phyloP scores from a whole-genome alignment of 2,113 vertebrate species.

The Neoarius graeffei region DNA sequence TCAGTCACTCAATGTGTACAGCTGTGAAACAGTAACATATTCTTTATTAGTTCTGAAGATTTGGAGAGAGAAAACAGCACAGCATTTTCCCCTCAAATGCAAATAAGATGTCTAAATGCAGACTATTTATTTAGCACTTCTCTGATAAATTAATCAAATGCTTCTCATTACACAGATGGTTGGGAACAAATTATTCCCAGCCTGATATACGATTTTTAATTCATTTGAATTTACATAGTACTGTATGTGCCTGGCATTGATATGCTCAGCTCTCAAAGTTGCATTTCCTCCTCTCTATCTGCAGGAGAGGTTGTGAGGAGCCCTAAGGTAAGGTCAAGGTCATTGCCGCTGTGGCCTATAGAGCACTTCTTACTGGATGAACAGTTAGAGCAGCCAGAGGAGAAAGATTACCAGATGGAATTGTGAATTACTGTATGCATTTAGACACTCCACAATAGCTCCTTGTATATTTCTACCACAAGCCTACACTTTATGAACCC shows the following conservation, averaged over 20 bases:
- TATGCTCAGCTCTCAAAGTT: constrained; percentile 36
- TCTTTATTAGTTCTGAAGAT: neutral
- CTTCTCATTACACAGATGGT: constrained; percentile 71
- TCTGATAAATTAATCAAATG: constrained; percentile 61
- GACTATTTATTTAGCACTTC: constrained; percentile 13
- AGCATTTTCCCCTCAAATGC: constrained; percentile 9
- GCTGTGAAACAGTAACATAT: neutral
- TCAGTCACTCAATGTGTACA: neutral
- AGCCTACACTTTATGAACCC: constrained; percentile 34
- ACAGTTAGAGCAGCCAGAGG: constrained; percentile 59
- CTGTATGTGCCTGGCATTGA: constrained; percentile 54
- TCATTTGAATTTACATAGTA: constrained; percentile 63
- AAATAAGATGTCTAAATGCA: constrained; percentile 32
- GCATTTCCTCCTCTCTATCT: constrained; percentile 15
- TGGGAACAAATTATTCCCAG: constrained; percentile 66
- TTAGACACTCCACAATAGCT: constrained; percentile 56
- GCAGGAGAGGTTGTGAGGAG: constrained; percentile 45
- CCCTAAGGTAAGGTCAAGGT: constrained; percentile 49
- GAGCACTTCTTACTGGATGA: constrained; percentile 52
- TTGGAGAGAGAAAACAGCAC: neutral
- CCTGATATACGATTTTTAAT: constrained; percentile 66
- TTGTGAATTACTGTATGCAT: constrained; percentile 61
- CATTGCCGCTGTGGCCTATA: constrained; percentile 42
- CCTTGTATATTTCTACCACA: constrained; percentile 41
- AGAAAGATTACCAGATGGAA: constrained; percentile 54